A percentile compares a stretch with the other conserved stretches of the same genome.
Conservation (phyloP, 2,888 invertebrate genomes). For the Troides aeacus region DNA sequence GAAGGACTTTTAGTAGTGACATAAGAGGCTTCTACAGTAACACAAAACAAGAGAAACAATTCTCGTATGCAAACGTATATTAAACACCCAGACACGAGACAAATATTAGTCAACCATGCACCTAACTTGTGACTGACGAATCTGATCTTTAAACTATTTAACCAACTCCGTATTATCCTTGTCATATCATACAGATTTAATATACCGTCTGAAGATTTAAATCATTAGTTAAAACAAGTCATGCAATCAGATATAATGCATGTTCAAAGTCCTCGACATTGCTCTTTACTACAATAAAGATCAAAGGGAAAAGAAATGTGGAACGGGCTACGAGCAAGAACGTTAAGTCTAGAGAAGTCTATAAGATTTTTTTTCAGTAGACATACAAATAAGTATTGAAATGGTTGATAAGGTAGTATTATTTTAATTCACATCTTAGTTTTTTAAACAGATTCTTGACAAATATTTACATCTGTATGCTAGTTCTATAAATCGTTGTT, state of each 20-base stretch:
- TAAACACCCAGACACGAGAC: no score
- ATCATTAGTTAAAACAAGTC: no score
- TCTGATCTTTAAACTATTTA: no score
- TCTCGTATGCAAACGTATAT: no score
- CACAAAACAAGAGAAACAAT: no score
- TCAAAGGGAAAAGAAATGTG: constrained; percentile 1
- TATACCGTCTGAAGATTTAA: no score
- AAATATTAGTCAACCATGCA: no score
- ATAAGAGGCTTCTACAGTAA: no score
- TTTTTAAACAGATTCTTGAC: background rate
- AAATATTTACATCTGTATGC: background rate
- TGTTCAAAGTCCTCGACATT: background rate
- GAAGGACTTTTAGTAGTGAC: no score
- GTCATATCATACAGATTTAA: no score
- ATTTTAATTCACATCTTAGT: background rate
- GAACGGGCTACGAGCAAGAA: background rate
- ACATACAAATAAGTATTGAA: background rate
- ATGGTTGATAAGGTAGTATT: background rate
- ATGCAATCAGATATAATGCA: background rate
- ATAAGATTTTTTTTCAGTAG: background rate
- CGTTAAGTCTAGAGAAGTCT: background rate
- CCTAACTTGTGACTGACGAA: no score
- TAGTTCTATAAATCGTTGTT: background rate
- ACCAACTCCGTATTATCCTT: no score
- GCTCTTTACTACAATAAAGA: background rate